A percentile compares a stretch with the other conserved stretches of the same genome.
These are phyloP conservation scores for Calameuta filiformis DNA, from an alignment of 2,888 invertebrate genomes.

Conservation along the genomic window DNA sequence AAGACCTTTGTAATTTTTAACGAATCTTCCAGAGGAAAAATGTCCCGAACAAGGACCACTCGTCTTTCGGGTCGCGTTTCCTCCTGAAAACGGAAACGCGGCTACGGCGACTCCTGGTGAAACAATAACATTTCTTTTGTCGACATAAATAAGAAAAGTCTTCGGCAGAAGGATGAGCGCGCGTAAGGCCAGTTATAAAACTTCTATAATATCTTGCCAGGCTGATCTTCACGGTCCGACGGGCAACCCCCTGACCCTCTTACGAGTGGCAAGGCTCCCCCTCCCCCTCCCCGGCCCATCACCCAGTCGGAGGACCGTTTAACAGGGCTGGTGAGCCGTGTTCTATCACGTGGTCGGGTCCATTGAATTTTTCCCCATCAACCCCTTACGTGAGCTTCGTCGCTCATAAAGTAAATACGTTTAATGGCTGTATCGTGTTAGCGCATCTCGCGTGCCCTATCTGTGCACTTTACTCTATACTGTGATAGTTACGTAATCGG, in stretches of 20 bases:
- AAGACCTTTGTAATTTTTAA: not conserved
- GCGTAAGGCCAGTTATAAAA: conserved; percentile 35
- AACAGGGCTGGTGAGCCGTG: conserved; percentile 47
- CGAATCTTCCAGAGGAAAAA: not conserved
- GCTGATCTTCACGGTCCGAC: conserved; percentile 32
- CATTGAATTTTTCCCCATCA: conserved; percentile 56
- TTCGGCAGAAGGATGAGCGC: conserved; percentile 5
- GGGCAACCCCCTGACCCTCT: conserved; percentile 24
- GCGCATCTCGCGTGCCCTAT: conserved; percentile 56
- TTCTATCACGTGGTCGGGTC: conserved; percentile 53
- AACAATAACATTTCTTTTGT: conserved; percentile 4
- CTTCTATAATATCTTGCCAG: conserved; percentile 43
- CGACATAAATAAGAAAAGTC: not conserved
- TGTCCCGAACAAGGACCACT: not conserved
- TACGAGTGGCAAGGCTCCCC: conserved; percentile 33
- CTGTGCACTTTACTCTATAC: conserved; percentile 10
- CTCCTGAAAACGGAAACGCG: conserved; percentile 29
- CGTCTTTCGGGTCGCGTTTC: conserved; percentile 43
- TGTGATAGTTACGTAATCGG: not conserved
- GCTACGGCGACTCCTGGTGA: not conserved
- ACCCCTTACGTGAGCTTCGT: conserved; percentile 27
- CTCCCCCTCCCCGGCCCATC: too few species aligned
- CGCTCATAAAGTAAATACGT: conserved; percentile 55
- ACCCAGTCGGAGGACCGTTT: conserved; percentile 28
- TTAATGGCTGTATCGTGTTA: conserved; percentile 57